phyloP scores from a whole-genome alignment of 1,140 invertebrate genomes.

The Zaprionus ornatus region DNA sequence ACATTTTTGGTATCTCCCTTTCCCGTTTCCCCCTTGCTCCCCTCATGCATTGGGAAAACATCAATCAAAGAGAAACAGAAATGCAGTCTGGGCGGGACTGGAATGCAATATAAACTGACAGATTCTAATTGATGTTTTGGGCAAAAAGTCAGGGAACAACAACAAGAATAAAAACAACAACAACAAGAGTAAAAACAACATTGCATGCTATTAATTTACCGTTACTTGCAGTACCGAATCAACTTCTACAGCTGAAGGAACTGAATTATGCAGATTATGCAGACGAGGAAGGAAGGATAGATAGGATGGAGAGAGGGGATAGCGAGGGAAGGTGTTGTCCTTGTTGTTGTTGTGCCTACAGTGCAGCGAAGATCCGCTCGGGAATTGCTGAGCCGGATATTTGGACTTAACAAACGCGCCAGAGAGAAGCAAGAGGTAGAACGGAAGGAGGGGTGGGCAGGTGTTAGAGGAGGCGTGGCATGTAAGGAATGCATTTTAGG shows the following conservation, averaged over 20 bases:
- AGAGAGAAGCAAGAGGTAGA: background rate
- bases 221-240: background rate
- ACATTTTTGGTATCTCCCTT: background rate
- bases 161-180: too few species aligned
- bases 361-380: background rate
- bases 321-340: background rate
- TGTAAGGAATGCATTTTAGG: conserved; percentile 5
- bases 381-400: background rate
- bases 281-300: background rate
- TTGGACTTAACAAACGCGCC: background rate
- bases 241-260: background rate
- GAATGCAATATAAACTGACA: background rate
- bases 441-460: background rate
- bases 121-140: background rate
- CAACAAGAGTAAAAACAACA: background rate
- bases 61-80: background rate
- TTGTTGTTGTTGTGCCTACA: background rate
- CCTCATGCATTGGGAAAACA: background rate
- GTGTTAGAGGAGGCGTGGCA: background rate
- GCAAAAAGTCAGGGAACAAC: background rate
- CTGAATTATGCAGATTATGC: conserved; percentile 10
- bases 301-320: background rate
- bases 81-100: background rate
- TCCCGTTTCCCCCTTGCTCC: background rate
- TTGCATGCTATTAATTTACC: background rate